These are phyloP conservation scores for Neosilurus hyrtlii DNA, from an alignment of 2,797 vertebrate species.

Conservation along the genomic window DNA sequence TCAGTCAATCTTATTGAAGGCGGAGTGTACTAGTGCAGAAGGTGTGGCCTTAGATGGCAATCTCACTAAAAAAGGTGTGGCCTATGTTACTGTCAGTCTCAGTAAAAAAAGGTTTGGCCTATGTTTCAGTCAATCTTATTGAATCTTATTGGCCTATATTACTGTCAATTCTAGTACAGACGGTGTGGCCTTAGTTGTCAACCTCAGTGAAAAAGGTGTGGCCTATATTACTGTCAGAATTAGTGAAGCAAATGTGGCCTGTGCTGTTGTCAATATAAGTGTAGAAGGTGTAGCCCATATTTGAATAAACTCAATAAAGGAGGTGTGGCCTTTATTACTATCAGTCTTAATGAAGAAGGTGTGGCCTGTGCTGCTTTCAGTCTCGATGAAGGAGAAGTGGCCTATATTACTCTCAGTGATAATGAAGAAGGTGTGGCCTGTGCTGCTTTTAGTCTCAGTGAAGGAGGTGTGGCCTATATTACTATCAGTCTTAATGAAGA, in stretches of 20 bases:
- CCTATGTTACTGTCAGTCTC: not conserved
- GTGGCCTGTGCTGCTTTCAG: not conserved
- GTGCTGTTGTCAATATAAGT: not conserved
- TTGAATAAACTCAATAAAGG: not conserved
- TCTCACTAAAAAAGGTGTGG: not conserved
- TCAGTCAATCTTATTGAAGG: not conserved
- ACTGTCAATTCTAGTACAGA: not conserved
- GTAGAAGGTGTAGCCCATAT: not conserved
- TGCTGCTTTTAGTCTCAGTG: not conserved
- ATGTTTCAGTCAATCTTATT: too few relatives aligned
- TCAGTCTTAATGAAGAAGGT: not conserved
- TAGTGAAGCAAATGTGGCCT: too few relatives aligned
- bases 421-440: not conserved
- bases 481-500: not conserved
- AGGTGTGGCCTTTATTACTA: not conserved
- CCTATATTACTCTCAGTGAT: not conserved
- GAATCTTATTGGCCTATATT: not conserved
- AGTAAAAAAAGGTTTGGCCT: too few relatives aligned
- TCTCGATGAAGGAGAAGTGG: not conserved
- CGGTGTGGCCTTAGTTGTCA: not conserved
- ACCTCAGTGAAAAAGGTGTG: not conserved
- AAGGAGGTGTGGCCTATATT: not conserved
- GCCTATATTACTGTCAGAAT: too few relatives aligned
- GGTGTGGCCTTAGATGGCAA: not conserved
- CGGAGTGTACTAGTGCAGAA: not conserved